Evolutionary conservation across 2,888 invertebrate species (phyloP), one percentile per base, ranked within the genome.

Genomic region (Nymphalis polychloros): DNA sequence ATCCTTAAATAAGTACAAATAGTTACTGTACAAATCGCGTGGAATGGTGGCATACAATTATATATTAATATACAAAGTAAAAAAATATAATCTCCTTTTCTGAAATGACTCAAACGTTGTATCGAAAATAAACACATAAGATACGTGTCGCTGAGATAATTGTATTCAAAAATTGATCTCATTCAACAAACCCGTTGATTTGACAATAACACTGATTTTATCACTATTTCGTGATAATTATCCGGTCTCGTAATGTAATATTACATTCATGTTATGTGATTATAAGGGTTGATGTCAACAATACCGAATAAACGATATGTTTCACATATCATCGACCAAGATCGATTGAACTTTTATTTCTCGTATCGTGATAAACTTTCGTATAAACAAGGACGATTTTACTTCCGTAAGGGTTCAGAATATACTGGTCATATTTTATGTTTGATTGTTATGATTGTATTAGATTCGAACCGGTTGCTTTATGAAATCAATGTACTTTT

Each of bases 361-460:
- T 48, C 23, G 20, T n/a, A n/a, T 55, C n/a, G 20, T 35, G 7
- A 16, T 49, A 27, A 31, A 23, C 4, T 2, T n/a, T 53, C 5
- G 27, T 13, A 10, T 47, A 17, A 20, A 47, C 31, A 53, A 27
- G 31, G 52, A 20, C 6, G 47, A 46, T 47, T 60, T 65, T 53
- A 7, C 41, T 16, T 49, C 23, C 8, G 2, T 13, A n/a, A 57
- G 7, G 10, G 66, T n/a, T 16, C 60, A 20, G 13, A 17, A 41
- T 67, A 55, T 16, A 57, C 4, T 62, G 61, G 66, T n/a, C 49
- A n/a, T 8, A 10, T 61, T n/a, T n/a, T 20, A 53, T 55, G 20
- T 67, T 67, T 41, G 48, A 62, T 61, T 61, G 49, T 65, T 53
- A 31, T 53, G 31, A 65, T 53, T 66, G 60, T 66, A 48, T 53